Base-by-base conservation (phyloP, 2,797 vertebrate species). In the Protonibea diacanthus region DNA sequence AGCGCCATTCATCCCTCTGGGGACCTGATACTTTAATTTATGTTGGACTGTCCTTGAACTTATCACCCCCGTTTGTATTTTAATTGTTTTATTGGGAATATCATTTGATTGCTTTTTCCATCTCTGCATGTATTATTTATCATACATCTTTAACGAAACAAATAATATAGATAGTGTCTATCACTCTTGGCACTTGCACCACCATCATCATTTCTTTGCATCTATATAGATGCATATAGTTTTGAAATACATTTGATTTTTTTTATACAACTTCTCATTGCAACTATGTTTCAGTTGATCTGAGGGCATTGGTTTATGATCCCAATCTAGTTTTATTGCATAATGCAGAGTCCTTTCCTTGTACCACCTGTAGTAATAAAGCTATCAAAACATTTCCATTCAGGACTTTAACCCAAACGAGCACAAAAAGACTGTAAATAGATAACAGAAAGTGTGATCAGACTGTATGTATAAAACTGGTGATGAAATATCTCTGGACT, bases 331-430 rank as follows among this genome's bases (percentile, higher is more conserved):
- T 4, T 82, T 78, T 75, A 81, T 74, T 63, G 45, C 61, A 0
- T 2, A 23, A 8, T 58, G 12, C 12, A 57, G 48, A 75, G 44
- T 1, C 57, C 7, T 67, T 49, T 56, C 72, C 78, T 85, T 84
- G 53, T 3, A 33, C 51, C 1, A 0, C 25, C 21, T 76, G 65
- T 81, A 73, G 69, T 72, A 59, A 80, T 86, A 85, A 83, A 86
- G 44, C 40, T 40, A 76, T 81, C 3, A 65, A 64, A 72, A 20
- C 29, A 67, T 87, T 86, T 78, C 70, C 60, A 57, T 71, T 27
- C 3, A 47, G 80, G 75, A 90, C 89, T 86, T 83, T 82, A 78
- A 67, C 51, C 79, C 56, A 84, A 74, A 86, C 56, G 48, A 61
- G 21, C 4, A 44, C 38, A 80, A 75, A 53, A 55, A 58, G 4